Base-by-base conservation (phyloP, 2,888 invertebrate species). In the Tenthredo notha region DNA sequence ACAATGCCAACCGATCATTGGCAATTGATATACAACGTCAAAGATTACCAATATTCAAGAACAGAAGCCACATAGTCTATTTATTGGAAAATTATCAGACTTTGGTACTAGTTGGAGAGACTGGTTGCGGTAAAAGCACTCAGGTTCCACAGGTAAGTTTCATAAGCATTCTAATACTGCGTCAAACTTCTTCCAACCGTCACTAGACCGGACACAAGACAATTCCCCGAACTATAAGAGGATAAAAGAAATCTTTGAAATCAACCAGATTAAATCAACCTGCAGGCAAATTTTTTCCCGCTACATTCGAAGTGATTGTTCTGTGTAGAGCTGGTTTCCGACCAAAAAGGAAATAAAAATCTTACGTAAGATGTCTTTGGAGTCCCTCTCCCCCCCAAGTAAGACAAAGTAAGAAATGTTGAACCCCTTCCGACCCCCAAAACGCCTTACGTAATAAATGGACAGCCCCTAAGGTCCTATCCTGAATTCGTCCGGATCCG, bases 61-160 rank as follows among this genome's bases (percentile, higher is more conserved):
- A 97, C 89, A 95, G 97, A 85, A 97, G 96, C 91, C 97, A 99
- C 90, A 97, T 99, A 83, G 94, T 99, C 82, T 99, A 98, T 93
- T 94, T 98, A 87, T 93, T 99, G 90, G 98, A 99, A 93, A 97
- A 97, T 87, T 97, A 97, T 94, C 98, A 99, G 93, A 97, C 98
- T 0, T 94, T 99, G 74, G 96, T 99, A 83, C 94, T 98, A 84
- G 96, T 97, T 67, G 99, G 99, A 2, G 99, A 99, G 93, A 99
- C 99, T 2, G 99, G 99, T 40, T 98, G 97, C 89, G 99, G 99
- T 54, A 98, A 99, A 94, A 98, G 98, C 91, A 99, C 99, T 0
- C 99, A 99, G 94, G 96, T 99, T 87, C 98, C 98, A 78, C 98
- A 98, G 96, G 98, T 98, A 94, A 94, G 94, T 92, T 84, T 33